Conservation (phyloP, 2,888 invertebrate genomes). For the Molorchus minor region DNA sequence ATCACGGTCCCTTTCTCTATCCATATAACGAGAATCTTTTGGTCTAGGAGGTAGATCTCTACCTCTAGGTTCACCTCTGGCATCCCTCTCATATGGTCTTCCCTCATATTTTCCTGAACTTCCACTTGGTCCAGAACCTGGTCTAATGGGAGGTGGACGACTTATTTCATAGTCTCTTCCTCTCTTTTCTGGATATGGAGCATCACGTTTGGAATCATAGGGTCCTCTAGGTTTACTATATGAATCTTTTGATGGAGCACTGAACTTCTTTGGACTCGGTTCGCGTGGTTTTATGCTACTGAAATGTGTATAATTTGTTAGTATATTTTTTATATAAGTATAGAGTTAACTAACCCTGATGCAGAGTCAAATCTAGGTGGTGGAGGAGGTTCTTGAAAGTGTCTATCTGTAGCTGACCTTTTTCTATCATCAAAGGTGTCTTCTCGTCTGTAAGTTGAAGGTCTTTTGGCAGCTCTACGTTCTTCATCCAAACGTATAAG, state of each 20-base stretch:
- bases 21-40: slow-evolving; percentile 53
- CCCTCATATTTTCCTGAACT: slow-evolving; percentile 39
- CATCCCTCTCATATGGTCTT: slow-evolving; percentile 45
- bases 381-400: slow-evolving; percentile 68
- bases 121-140: slow-evolving; percentile 41
- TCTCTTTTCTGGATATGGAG: slow-evolving; percentile 52
- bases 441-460: slow-evolving; percentile 58
- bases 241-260: slow-evolving; percentile 47
- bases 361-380: slow-evolving; percentile 67
- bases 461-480: slow-evolving; percentile 67
- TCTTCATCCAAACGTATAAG: slow-evolving; percentile 74
- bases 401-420: slow-evolving; percentile 44
- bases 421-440: slow-evolving; percentile 43
- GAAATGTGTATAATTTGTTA: too few species aligned
- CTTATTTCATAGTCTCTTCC: slow-evolving; percentile 51
- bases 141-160: slow-evolving; percentile 41
- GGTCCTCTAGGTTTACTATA: slow-evolving; percentile 40
- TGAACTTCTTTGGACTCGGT: slow-evolving; percentile 48
- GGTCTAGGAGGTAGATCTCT: slow-evolving; percentile 35
- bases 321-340: not conserved
- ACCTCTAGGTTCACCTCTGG: slow-evolving; percentile 34
- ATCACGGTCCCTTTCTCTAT: slow-evolving; percentile 52
- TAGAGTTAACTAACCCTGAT: not conserved
- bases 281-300: slow-evolving; percentile 51
- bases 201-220: slow-evolving; percentile 52